Evolutionary conservation across 2,888 invertebrate species (phyloP).

Genomic region (Dorcus parallelipipedus): DNA sequence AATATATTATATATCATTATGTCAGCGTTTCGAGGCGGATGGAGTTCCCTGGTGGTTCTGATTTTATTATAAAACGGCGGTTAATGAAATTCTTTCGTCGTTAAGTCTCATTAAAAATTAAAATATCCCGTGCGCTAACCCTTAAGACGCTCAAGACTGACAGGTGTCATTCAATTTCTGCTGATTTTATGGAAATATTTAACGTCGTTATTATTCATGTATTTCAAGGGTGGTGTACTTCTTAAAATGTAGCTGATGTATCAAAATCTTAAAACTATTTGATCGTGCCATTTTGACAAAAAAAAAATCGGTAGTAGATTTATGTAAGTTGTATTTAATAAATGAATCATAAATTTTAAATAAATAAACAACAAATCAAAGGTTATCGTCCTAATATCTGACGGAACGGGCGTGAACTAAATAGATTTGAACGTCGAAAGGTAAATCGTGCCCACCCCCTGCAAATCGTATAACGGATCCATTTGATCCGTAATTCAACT

Average conservation of each 20-base stretch:
- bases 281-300: too few relatives aligned
- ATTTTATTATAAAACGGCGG: background rate
- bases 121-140: background rate
- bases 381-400: too few relatives aligned
- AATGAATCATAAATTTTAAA: too few relatives aligned
- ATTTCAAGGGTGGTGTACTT: constrained; percentile 6
- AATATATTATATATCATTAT: constrained; percentile 15
- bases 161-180: background rate
- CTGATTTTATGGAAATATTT: constrained; percentile 9
- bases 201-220: constrained; percentile 10
- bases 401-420: too few relatives aligned
- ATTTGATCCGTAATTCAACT: constrained; percentile 40
- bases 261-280: constrained; percentile 1
- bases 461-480: constrained; percentile 11
- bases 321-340: too few relatives aligned
- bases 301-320: too few relatives aligned
- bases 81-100: background rate
- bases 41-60: background rate
- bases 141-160: background rate
- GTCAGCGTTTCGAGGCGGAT: background rate
- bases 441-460: constrained; percentile 4
- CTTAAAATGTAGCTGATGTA: constrained; percentile 15
- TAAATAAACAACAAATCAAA: too few relatives aligned
- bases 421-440: background rate
- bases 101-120: background rate